Conservation (phyloP, 2,888 invertebrate genomes). For the Lissocephala sabroskyi region DNA sequence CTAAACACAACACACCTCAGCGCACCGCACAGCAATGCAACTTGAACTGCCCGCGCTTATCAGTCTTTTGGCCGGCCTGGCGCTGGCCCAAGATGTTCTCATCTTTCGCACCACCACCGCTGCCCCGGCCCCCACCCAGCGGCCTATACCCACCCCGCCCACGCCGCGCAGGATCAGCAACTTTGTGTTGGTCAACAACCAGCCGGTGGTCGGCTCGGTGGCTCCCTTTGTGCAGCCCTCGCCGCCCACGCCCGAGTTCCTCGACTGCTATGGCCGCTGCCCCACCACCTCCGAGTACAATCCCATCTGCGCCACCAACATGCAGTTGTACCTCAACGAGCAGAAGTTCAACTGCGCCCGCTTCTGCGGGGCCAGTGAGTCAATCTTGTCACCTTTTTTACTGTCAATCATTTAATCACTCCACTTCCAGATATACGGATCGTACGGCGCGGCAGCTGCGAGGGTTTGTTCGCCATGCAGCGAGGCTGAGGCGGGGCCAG, state of each 20-base stretch:
- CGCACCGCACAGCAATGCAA: background rate
- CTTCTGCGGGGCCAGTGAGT: constrained; percentile 68
- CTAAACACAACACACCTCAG: background rate
- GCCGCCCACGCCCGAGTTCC: constrained; percentile 45
- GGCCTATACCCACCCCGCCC: too few relatives aligned
- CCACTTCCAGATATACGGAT: constrained; percentile 61
- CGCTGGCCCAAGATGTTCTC: constrained; percentile 25
- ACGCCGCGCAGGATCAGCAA: constrained; percentile 5
- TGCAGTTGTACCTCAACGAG: constrained; percentile 61
- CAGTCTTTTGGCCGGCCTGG: constrained; percentile 3
- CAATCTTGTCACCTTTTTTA: background rate
- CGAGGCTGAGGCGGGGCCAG: too few relatives aligned
- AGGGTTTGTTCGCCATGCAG: constrained; percentile 61
- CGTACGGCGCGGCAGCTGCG: constrained; percentile 64
- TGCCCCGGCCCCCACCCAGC: background rate
- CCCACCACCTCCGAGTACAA: constrained; percentile 69
- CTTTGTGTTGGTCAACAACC: constrained; percentile 60
- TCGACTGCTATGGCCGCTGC: constrained; percentile 61
- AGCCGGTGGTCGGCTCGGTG: constrained; percentile 36
- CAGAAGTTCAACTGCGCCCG: constrained; percentile 68
- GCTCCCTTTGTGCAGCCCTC: constrained; percentile 43
- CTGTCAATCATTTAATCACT: too few relatives aligned
- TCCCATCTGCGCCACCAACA: constrained; percentile 69
- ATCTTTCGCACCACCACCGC: constrained; percentile 30
- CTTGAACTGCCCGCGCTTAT: constrained; percentile 13